Base-by-base conservation (phyloP, 2,113 vertebrate species). In the Forbesichthys agassizii region DNA sequence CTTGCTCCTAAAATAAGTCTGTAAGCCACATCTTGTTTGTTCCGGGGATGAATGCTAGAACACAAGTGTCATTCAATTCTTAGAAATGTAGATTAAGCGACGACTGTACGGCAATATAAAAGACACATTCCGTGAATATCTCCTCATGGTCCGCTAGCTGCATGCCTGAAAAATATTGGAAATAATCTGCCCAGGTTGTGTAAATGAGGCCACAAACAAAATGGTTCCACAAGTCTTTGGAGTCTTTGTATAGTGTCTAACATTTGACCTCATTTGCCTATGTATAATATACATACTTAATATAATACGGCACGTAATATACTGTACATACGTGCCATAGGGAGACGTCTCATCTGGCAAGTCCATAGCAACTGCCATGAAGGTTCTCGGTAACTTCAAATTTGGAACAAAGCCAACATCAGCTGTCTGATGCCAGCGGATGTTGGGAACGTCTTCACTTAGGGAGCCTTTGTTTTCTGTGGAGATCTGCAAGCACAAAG, bases 371-470 rank as follows among this genome's bases (percentile, higher is more conserved):
- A 97, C 95, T 0, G 96, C 96, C 96, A 98, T 99, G 80, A 98
- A 98, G 7, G 95, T 95, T 57, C 85, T 84, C n/a, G 88, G 87
- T 95, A 99, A 94, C 75, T 71, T 90, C 8, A 2, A 0, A 3
- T 97, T 99, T 33, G 96, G 96, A 5, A 83, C 93, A 6, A 83
- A 91, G 57, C 96, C 96, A 9, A 78, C 51, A 49, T 97, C 93
- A 0, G 95, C 96, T 0, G 96, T 96, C 82, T 98, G 96, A 80
- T 99, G 97, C 97, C 96, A 99, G 9, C 97, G 95, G 71, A 98
- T 91, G 1, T 89, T 76, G 13, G 95, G 83, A 2, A 92, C 95
- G n/a, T 68, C 69, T 0, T 92, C 88, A 9, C 62, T 18, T 3
- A 0, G 6, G 20, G 81, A 66, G 12, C 0, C 3, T 11, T 85